phyloP scores from a whole-genome alignment of 2,888 invertebrate genomes.

The Neria commutata region DNA sequence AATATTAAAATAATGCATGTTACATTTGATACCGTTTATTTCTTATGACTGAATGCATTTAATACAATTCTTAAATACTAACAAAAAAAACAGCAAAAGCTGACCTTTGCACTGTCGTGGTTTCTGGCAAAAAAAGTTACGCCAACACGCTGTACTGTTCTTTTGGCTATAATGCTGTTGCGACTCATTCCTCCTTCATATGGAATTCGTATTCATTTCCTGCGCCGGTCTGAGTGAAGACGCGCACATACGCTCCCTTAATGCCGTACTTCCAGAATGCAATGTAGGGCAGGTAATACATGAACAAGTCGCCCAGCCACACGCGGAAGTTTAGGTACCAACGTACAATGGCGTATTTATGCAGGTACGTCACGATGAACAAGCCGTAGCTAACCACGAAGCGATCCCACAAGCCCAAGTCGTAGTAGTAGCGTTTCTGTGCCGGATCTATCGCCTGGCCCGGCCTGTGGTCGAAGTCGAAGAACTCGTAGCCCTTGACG shows the following conservation, averaged over 20 bases:
- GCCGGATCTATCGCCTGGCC: constrained; percentile 41
- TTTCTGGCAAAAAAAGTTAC: too few relatives aligned
- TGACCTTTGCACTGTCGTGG: too few relatives aligned
- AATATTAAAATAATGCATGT: too few relatives aligned
- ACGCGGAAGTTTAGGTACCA: constrained; percentile 69
- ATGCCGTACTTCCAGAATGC: constrained; percentile 72
- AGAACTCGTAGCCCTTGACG: constrained; percentile 66
- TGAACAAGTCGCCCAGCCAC: constrained; percentile 67
- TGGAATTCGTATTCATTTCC: constrained; percentile 38
- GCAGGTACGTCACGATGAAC: constrained; percentile 57
- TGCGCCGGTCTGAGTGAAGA: constrained; percentile 57
- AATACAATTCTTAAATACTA: too few relatives aligned
- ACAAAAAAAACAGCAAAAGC: too few relatives aligned
- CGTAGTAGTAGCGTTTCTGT: constrained; percentile 62
- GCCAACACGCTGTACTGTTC: too few relatives aligned
- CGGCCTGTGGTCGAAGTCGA: constrained; percentile 49
- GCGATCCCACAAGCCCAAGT: constrained; percentile 63
- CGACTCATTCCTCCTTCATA: constrained; percentile 48
- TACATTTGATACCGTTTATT: too few relatives aligned
- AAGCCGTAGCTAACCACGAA: constrained; percentile 52
- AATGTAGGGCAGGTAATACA: constrained; percentile 72
- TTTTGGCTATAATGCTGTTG: too few relatives aligned
- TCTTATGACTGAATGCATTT: too few relatives aligned
- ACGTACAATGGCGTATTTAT: constrained; percentile 65
- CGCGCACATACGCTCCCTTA: constrained; percentile 67